A percentile compares a stretch with the other conserved stretches of the same genome.
phyloP scores from a whole-genome alignment of 2,113 vertebrate genomes.

The Baryphthengus martii region DNA sequence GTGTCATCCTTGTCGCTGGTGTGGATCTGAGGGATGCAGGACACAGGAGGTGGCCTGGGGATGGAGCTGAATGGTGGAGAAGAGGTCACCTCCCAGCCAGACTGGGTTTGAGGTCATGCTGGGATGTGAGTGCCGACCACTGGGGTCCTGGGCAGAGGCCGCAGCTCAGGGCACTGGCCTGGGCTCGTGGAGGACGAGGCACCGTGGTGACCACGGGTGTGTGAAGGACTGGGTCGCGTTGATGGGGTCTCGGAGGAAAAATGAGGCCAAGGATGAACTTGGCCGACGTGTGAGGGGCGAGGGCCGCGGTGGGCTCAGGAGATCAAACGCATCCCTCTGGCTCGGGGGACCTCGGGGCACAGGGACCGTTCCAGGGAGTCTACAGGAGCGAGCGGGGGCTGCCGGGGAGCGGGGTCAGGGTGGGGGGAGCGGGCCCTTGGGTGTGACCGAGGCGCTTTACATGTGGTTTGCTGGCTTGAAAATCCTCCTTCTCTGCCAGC shows the following conservation, averaged over 20 bases:
- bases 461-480: conserved; percentile 34
- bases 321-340: neutral
- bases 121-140: rapidly evolving
- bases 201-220: neutral
- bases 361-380: neutral
- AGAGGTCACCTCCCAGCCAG: neutral
- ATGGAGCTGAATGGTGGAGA: neutral
- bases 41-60: neutral
- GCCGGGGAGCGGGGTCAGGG: neutral
- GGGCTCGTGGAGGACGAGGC: neutral
- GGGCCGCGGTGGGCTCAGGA: neutral
- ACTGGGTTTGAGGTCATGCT: neutral
- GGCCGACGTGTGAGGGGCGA: neutral
- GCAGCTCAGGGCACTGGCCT: neutral
- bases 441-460: neutral
- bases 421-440: neutral
- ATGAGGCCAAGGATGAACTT: neutral
- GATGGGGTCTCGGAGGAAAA: neutral
- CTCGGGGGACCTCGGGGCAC: neutral
- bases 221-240: neutral
- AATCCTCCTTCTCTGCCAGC: neutral
- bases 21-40: neutral
- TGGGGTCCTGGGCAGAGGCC: neutral
- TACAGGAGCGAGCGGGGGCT: neutral
- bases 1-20: rapidly evolving